A percentile compares a stretch with the other conserved stretches of the same genome.
These are phyloP conservation scores for Bathynomus jamesi DNA, from an alignment of 1,140 invertebrate genomes.

Conservation along the genomic window DNA sequence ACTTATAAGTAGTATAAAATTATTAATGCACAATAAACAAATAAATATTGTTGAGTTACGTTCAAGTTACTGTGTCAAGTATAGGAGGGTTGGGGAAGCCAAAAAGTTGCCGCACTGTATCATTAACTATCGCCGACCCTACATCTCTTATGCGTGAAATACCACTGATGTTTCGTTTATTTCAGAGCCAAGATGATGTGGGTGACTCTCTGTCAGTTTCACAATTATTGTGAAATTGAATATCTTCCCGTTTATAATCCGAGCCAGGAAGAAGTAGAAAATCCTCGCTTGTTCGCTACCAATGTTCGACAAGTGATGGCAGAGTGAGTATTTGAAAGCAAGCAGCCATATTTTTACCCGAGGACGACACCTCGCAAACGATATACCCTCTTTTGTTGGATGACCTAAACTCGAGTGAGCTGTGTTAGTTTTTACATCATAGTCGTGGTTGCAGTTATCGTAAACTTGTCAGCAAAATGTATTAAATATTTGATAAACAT, in stretches of 20 bases:
- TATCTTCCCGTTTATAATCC: slow-evolving; percentile 88
- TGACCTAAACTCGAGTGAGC: too few relatives aligned
- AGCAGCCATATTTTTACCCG: not conserved
- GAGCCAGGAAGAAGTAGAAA: slow-evolving; percentile 70
- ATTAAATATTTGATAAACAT: not conserved
- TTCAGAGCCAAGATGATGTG: slow-evolving; percentile 71
- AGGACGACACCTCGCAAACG: not conserved
- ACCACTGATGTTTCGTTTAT: too few relatives aligned
- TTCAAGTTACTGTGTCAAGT: too few relatives aligned
- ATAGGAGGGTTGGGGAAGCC: too few relatives aligned
- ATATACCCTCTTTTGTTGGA: too few relatives aligned
- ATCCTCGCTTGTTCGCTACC: slow-evolving; percentile 81
- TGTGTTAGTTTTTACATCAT: not conserved
- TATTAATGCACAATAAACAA: too few relatives aligned
- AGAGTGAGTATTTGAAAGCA: slow-evolving; percentile 46
- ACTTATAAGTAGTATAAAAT: too few relatives aligned
- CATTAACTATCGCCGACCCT: too few relatives aligned
- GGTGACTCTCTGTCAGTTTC: slow-evolving; percentile 82
- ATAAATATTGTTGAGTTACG: too few relatives aligned
- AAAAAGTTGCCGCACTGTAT: too few relatives aligned
- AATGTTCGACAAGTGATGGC: slow-evolving; percentile 89
- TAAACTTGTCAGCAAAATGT: not conserved
- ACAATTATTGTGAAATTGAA: slow-evolving; percentile 85
- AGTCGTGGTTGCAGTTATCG: not conserved
- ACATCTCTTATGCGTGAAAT: too few relatives aligned